A percentile compares a stretch with the other conserved stretches of the same genome.
Evolutionary conservation across 2,113 vertebrate species (phyloP).

Genomic region (Aptenodytes forsteri): DNA sequence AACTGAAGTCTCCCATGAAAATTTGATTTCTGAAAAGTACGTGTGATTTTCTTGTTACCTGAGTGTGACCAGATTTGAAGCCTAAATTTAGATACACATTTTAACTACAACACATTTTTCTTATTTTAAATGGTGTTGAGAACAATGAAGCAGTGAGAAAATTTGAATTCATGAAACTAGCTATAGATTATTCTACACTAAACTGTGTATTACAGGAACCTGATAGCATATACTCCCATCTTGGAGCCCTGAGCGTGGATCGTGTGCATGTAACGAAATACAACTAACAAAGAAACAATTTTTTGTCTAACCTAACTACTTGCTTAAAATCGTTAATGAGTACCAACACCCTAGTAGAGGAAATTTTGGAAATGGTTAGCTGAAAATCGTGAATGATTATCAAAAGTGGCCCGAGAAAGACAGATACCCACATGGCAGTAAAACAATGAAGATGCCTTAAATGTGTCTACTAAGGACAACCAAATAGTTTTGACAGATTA

Average conservation of each 20-base stretch:
- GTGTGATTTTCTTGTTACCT: neutral
- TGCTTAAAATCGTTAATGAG: neutral
- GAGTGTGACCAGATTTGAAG: neutral
- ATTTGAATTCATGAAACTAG: neutral
- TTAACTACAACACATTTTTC: neutral
- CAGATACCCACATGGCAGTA: neutral
- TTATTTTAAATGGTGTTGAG: neutral
- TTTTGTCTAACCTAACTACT: neutral
- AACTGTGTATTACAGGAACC: neutral
- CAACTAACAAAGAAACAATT: neutral
- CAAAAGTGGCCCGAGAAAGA: neutral
- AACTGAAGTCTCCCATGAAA: neutral
- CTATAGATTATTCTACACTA: neutral
- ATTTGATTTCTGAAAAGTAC: neutral
- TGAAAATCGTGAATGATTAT: neutral
- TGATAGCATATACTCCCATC: neutral
- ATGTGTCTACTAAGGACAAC: neutral
- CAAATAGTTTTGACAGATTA: neutral
- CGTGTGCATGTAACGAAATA: accelerated
- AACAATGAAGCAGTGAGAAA: neutral
- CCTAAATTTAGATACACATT: neutral
- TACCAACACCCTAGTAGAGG: neutral
- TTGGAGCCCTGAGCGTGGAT: accelerated
- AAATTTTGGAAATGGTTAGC: neutral
- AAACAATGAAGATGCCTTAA: neutral